These are phyloP conservation scores for Ibidorhyncha struthersii DNA, from an alignment of 2,113 vertebrate species.

Conservation along the genomic window DNA sequence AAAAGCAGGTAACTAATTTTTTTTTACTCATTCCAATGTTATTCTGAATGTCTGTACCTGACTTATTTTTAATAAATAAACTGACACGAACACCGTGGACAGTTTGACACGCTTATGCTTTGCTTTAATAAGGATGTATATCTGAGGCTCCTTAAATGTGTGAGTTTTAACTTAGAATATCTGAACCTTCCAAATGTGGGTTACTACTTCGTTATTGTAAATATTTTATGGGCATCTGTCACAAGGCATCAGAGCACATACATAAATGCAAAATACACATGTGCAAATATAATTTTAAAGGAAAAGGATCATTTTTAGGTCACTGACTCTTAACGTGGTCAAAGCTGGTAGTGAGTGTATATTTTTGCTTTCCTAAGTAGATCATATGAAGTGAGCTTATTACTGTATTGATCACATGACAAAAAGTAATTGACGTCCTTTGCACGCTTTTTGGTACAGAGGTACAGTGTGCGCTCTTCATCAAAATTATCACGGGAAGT, in stretches of 20 bases:
- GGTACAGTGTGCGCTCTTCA: neutral
- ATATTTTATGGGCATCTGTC: conserved; percentile 54
- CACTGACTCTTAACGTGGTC: neutral
- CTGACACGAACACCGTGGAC: neutral
- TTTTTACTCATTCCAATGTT: neutral
- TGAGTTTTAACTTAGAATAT: neutral
- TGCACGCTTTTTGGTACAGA: neutral
- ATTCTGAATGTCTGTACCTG: neutral
- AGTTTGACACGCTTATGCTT: neutral
- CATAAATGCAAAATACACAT: conserved; percentile 19
- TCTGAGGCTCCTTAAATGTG: neutral
- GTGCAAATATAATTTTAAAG: neutral
- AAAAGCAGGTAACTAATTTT: neutral
- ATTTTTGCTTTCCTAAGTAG: neutral
- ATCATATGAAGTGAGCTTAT: neutral
- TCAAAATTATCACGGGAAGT: neutral
- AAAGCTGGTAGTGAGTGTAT: neutral
- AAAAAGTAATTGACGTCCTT: neutral
- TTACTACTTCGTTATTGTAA: conserved; percentile 42
- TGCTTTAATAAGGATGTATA: neutral
- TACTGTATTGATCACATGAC: neutral
- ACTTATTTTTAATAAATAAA: neutral
- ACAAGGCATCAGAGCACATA: neutral
- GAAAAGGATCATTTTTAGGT: conserved; percentile 12
- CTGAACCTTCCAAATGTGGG: conserved; percentile 39